phyloP scores from a whole-genome alignment of 2,113 vertebrate genomes.

The Brachyhypopomus gauderio region DNA sequence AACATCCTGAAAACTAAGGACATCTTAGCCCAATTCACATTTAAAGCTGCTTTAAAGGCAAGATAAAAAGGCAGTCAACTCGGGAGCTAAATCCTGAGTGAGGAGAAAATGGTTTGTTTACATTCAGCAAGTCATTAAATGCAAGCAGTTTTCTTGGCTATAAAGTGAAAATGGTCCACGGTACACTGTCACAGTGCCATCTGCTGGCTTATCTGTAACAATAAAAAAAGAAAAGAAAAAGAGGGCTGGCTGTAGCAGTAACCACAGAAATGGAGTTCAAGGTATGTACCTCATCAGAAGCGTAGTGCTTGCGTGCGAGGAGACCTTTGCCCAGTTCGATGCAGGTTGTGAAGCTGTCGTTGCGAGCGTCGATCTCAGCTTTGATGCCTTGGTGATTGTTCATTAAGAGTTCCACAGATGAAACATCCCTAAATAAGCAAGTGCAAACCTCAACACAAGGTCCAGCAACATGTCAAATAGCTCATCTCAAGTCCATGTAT shows the following conservation, averaged over 20 bases:
- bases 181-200: background rate
- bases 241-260: background rate
- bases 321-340: conserved; percentile 94
- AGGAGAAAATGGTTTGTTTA: too few relatives aligned
- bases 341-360: conserved; percentile 93
- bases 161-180: background rate
- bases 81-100: too few relatives aligned
- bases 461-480: background rate
- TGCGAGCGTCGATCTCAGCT: conserved; percentile 94
- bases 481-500: background rate
- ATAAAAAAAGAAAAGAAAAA: too few relatives aligned
- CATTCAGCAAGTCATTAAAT: too few relatives aligned
- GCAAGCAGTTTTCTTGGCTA: too few relatives aligned
- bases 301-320: conserved; percentile 91
- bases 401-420: conserved; percentile 95
- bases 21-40: too few relatives aligned
- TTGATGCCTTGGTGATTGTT: conserved; percentile 99
- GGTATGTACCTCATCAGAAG: conserved; percentile 87
- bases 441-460: background rate
- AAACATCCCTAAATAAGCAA: conserved; percentile 83
- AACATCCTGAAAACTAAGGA: too few relatives aligned
- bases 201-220: background rate
- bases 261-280: background rate
- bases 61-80: too few relatives aligned
- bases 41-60: too few relatives aligned